Evolutionary conservation across 2,113 vertebrate species (phyloP).

Genomic region (Canis aureus): DNA sequence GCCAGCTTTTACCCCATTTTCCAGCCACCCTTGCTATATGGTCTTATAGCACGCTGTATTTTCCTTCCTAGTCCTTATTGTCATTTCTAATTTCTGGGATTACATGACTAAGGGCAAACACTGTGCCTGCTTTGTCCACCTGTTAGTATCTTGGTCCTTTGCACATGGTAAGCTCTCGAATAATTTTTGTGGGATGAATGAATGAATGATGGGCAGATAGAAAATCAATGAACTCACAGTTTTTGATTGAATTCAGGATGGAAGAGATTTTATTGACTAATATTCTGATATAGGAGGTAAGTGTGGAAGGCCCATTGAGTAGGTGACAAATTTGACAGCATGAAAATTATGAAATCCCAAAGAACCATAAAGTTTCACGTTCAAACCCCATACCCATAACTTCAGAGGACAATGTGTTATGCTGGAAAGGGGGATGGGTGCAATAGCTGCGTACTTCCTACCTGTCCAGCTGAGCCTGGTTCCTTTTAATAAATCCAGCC

Average conservation of each 20-base stretch:
- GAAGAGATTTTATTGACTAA: not conserved
- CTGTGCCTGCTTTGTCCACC: not conserved
- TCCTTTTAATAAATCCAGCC: not conserved
- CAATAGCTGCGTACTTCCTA: not conserved
- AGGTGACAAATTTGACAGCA: not conserved
- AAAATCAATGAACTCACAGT: slow-evolving; percentile 55
- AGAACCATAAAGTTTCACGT: not conserved
- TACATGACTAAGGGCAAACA: not conserved
- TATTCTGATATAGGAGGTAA: not conserved
- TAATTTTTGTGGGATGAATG: not conserved
- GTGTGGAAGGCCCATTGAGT: not conserved
- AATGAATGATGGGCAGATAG: not conserved
- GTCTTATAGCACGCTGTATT: not conserved
- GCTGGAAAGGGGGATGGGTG: not conserved
- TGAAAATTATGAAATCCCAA: not conserved
- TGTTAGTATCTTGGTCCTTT: not conserved
- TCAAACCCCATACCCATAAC: not conserved
- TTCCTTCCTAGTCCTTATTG: not conserved
- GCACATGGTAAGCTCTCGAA: not conserved
- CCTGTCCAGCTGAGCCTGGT: not conserved
- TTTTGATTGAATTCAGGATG: not conserved
- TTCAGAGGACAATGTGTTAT: not conserved
- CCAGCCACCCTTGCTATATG: not conserved
- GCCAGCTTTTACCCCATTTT: not conserved
- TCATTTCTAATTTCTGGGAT: not conserved